phyloP scores from a whole-genome alignment of 2,797 vertebrate species.

The Kryptopterus vitreolus region DNA sequence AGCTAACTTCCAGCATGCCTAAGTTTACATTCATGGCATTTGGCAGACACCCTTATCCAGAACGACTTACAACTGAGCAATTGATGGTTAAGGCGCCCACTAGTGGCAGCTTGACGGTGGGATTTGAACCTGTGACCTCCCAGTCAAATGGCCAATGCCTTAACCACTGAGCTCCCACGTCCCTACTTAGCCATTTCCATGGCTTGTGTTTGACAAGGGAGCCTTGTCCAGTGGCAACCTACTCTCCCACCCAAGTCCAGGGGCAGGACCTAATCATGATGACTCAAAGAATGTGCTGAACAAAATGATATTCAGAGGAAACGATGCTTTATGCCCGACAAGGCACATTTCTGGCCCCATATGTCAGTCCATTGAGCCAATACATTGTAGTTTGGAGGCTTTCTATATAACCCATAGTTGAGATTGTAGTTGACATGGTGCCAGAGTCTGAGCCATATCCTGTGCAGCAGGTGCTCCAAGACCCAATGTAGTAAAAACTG shows the following conservation, averaged over 20 bases:
- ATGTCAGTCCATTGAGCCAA: neutral
- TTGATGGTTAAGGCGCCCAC: too few species aligned
- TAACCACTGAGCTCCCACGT: too few species aligned
- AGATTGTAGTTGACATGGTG: neutral
- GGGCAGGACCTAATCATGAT: neutral
- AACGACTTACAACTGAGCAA: too few species aligned
- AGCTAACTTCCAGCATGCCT: too few species aligned
- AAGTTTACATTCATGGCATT: too few species aligned
- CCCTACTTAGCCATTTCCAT: neutral
- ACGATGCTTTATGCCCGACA: neutral
- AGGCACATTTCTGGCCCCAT: neutral
- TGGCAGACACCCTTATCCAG: too few species aligned
- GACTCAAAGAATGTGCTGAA: neutral
- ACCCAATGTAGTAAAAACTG: constrained; percentile 14
- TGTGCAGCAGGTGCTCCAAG: constrained; percentile 3
- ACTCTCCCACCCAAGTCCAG: neutral
- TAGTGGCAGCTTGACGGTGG: too few species aligned
- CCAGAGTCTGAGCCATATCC: neutral
- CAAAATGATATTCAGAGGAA: neutral
- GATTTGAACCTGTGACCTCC: too few species aligned
- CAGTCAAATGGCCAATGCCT: too few species aligned
- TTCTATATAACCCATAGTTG: neutral
- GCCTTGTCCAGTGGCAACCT: neutral
- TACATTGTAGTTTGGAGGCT: neutral
- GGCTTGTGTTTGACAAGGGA: neutral